A percentile compares a stretch with the other conserved stretches of the same genome.
phyloP scores from a whole-genome alignment of 2,888 invertebrate genomes.

The Clivina fossor region DNA sequence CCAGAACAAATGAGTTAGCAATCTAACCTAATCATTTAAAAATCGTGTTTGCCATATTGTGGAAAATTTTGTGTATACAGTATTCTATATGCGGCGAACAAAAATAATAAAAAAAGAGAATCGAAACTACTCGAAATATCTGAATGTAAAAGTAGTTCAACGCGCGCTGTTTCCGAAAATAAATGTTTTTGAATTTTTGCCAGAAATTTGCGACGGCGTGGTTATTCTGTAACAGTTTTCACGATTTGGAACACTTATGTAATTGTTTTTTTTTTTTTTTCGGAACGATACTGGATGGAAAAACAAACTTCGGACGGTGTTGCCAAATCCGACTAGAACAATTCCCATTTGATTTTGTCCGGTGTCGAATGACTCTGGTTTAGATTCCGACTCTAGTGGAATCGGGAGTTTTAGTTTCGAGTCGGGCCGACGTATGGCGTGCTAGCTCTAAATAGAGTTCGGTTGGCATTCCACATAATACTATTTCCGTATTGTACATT shows the following conservation, averaged over 20 bases:
- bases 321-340: slow-evolving; percentile 27
- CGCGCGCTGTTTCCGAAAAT: slow-evolving; percentile 20
- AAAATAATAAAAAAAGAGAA: no score
- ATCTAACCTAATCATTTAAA: no score
- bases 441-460: slow-evolving; percentile 32
- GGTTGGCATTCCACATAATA: slow-evolving; percentile 13
- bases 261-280: no score
- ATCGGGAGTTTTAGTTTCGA: no score
- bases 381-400: no score
- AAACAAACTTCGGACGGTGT: slow-evolving; percentile 3
- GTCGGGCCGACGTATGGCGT: no score
- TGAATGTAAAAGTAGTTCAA: slow-evolving; percentile 26
- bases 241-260: slow-evolving; percentile 25
- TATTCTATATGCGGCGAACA: no score
- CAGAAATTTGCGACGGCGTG: slow-evolving; percentile 20
- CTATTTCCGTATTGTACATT: slow-evolving; percentile 28
- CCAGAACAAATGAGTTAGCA: no score
- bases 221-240: slow-evolving; percentile 26
- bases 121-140: no score
- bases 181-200: slow-evolving; percentile 25
- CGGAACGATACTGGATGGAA: no score
- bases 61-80: no score
- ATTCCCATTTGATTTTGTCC: slow-evolving; percentile 14
- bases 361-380: slow-evolving; percentile 34
- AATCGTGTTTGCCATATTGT: no score